phyloP scores from a whole-genome alignment of 2,797 vertebrate species.

The Clarias platycephalus region DNA sequence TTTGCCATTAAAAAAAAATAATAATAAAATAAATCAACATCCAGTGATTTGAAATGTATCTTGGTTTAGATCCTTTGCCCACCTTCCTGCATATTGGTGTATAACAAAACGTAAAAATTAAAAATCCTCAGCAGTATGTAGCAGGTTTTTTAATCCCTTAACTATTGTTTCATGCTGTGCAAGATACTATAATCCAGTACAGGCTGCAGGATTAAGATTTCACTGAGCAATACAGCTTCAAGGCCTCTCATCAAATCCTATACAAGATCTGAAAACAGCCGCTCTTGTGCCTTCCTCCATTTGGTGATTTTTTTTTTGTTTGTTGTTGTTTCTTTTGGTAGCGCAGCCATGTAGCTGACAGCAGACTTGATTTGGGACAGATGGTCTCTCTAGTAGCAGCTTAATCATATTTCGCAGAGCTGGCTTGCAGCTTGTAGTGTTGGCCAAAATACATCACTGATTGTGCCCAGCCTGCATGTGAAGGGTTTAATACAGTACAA shows the following conservation, averaged over 20 bases:
- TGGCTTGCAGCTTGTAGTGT: slow-evolving; percentile 35
- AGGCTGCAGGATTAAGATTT: slow-evolving; percentile 36
- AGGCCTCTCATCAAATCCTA: slow-evolving; percentile 25
- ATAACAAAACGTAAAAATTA: slow-evolving; percentile 38
- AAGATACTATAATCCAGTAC: slow-evolving; percentile 29
- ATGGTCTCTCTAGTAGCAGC: slow-evolving; percentile 66
- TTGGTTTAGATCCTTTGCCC: slow-evolving; percentile 50
- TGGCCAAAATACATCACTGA: slow-evolving; percentile 32
- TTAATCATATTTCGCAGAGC: slow-evolving; percentile 44
- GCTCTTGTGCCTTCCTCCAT: slow-evolving; percentile 19
- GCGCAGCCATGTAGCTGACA: slow-evolving; percentile 55
- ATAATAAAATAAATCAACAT: slow-evolving; percentile 46
- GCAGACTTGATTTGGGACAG: slow-evolving; percentile 54
- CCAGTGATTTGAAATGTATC: slow-evolving; percentile 64
- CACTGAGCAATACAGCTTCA: slow-evolving; percentile 27
- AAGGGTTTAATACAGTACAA: slow-evolving; percentile 29
- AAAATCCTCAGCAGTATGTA: slow-evolving; percentile 42
- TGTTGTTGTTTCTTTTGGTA: slow-evolving; percentile 36
- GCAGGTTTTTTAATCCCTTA: slow-evolving; percentile 41
- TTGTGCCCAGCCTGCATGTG: slow-evolving; percentile 20
- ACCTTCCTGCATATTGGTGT: slow-evolving; percentile 50
- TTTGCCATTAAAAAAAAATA: background rate
- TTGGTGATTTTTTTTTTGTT: slow-evolving; percentile 20
- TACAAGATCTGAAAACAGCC: slow-evolving; percentile 21
- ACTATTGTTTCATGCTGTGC: slow-evolving; percentile 35